Percentiles rank a stretch among this genome's conserved stretches.
Evolutionary conservation across 1,140 invertebrate species (phyloP).

Genomic region (Caenorhabditis tropicalis): DNA sequence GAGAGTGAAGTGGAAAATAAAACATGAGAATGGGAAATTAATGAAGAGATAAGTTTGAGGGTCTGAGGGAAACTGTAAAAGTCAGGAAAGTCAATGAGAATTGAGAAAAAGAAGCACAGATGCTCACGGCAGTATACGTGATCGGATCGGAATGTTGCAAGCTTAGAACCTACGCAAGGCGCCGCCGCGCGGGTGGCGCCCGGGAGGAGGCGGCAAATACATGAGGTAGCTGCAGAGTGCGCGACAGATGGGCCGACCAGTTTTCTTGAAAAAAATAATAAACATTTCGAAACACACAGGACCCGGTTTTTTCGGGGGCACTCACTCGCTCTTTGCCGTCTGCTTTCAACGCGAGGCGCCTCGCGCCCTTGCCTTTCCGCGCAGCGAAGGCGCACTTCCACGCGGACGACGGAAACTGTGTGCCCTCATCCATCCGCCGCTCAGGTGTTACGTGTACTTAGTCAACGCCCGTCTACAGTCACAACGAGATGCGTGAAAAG

Average conservation of each 20-base stretch:
- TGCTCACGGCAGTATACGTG: constrained; percentile 21
- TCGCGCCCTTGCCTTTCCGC: background rate
- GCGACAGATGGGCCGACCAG: constrained; percentile 38
- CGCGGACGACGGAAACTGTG: constrained; percentile 37
- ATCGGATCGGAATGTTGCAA: constrained; percentile 35
- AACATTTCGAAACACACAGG: constrained; percentile 26
- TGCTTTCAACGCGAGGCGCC: background rate
- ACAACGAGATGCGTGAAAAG: constrained; percentile 3
- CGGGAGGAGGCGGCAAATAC: constrained; percentile 38
- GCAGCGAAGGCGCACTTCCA: background rate
- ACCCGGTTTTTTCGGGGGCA: constrained; percentile 42
- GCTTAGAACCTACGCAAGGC: background rate
- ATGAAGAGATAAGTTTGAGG: background rate
- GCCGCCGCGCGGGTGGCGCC: constrained; percentile 36
- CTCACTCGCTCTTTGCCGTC: constrained; percentile 22
- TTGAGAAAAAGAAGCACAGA: constrained; percentile 16
- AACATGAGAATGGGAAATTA: background rate
- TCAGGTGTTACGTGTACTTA: constrained; percentile 40
- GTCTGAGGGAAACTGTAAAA: background rate
- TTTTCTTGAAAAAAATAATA: constrained; percentile 45
- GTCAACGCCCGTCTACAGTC: constrained; percentile 34
- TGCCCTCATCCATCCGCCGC: constrained; percentile 21
- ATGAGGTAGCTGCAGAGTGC: constrained; percentile 35
- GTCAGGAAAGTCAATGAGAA: too few relatives aligned
- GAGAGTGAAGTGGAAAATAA: background rate